phyloP scores from a whole-genome alignment of 2,797 vertebrate genomes.

The Hydrolagus colliei region DNA sequence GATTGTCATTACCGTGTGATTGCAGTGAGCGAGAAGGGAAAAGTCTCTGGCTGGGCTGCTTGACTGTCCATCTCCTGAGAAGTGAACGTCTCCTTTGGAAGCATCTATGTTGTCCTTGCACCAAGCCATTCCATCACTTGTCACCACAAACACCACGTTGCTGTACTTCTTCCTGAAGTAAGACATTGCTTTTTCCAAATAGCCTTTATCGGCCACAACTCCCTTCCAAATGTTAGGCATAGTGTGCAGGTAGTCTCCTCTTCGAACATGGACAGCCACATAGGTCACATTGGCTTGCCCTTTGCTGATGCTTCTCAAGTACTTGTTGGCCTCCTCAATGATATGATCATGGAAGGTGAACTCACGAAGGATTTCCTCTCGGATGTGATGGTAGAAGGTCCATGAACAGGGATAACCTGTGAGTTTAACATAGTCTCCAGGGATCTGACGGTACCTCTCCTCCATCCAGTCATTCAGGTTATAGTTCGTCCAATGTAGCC shows the following conservation, averaged over 20 bases:
- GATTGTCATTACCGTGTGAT: conserved; percentile 48
- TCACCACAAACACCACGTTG: conserved; percentile 44
- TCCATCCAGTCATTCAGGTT: conserved; percentile 49
- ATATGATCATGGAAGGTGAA: conserved; percentile 44
- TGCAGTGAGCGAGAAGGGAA: conserved; percentile 42
- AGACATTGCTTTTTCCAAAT: conserved; percentile 43
- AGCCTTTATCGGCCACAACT: conserved; percentile 40
- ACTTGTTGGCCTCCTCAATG: conserved; percentile 30
- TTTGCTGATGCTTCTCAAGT: conserved; percentile 32
- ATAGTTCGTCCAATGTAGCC: conserved; percentile 21
- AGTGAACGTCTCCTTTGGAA: conserved; percentile 42
- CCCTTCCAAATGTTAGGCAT: conserved; percentile 46
- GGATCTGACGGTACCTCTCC: conserved; percentile 39
- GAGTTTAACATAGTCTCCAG: conserved; percentile 36
- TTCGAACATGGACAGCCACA: conserved; percentile 44
- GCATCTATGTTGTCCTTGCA: conserved; percentile 40
- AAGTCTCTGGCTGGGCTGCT: conserved; percentile 30
- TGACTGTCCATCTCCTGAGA: conserved; percentile 41
- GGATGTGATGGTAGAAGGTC: conserved; percentile 49
- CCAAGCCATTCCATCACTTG: conserved; percentile 49
- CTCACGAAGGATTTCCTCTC: conserved; percentile 39
- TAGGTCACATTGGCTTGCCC: conserved; percentile 37
- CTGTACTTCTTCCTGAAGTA: conserved; percentile 43
- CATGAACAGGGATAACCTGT: conserved; percentile 47
- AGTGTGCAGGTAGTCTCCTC: conserved; percentile 44